These are phyloP conservation scores for Platycheirus albimanus DNA, from an alignment of 2,888 invertebrate genomes.

Conservation along the genomic window DNA sequence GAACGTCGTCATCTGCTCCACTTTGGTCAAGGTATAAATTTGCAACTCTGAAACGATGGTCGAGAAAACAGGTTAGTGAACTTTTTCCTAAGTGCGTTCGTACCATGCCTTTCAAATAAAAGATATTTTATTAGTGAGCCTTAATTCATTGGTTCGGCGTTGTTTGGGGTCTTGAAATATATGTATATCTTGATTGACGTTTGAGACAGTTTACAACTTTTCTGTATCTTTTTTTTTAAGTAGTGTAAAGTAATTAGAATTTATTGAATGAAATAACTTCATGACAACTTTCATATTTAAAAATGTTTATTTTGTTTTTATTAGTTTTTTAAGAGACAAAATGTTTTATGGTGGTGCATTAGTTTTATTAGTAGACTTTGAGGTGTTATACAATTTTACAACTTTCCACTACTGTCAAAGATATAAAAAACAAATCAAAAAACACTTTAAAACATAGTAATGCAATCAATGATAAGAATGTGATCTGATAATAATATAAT, in stretches of 20 bases:
- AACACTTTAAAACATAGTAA: slow-evolving; percentile 19
- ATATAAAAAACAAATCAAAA: too few relatives aligned
- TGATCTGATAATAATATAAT: slow-evolving; percentile 25
- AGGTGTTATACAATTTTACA: slow-evolving; percentile 41
- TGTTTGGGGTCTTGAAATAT: neutral
- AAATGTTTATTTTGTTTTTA: neutral
- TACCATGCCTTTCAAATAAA: slow-evolving; percentile 33
- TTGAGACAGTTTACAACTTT: neutral
- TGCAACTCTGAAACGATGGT: slow-evolving; percentile 63
- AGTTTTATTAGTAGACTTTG: slow-evolving; percentile 19
- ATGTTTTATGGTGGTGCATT: neutral
- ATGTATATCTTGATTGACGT: neutral
- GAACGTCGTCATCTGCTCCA: slow-evolving; percentile 41
- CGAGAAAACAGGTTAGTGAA: slow-evolving; percentile 72
- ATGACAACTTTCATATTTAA: slow-evolving; percentile 31
- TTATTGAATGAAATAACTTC: neutral
- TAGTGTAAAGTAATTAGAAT: neutral
- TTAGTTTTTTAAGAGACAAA: neutral
- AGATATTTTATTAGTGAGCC: neutral
- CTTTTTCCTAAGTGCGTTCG: slow-evolving; percentile 43
- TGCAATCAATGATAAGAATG: slow-evolving; percentile 40
- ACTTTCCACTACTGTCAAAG: slow-evolving; percentile 27
- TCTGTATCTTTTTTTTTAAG: too few relatives aligned
- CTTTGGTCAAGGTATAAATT: slow-evolving; percentile 54
- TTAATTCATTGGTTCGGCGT: too few relatives aligned